Evolutionary conservation across 2,888 invertebrate genomes (phyloP).

Genomic region (Agapostemon virescens): DNA sequence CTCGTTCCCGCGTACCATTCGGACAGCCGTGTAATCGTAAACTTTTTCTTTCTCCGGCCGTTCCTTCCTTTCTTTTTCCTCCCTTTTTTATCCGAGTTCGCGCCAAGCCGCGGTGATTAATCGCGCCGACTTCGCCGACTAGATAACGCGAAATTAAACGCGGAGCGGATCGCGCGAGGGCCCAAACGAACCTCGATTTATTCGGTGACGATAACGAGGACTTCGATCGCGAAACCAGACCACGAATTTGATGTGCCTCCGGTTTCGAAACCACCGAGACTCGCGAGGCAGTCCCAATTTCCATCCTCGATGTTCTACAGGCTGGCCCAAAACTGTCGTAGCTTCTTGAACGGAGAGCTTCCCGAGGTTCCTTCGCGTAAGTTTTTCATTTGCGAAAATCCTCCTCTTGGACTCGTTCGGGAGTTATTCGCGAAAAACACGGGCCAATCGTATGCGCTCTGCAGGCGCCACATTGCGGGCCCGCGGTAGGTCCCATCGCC

Average conservation of each 20-base stretch:
- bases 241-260: conserved; percentile 16
- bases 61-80: conserved; percentile 6
- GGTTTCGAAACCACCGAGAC: background rate
- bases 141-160: conserved; percentile 63
- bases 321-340: no score
- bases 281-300: background rate
- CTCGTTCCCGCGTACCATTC: conserved; percentile 53
- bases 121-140: conserved; percentile 43
- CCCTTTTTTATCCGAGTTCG: conserved; percentile 1
- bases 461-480: no score
- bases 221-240: background rate
- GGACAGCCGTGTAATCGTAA: conserved; percentile 54
- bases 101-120: conserved; percentile 55
- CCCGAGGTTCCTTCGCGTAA: no score
- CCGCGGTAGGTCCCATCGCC: no score
- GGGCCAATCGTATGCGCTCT: no score
- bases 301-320: no score
- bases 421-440: no score
- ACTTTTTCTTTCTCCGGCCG: conserved; percentile 24
- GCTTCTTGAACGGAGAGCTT: no score
- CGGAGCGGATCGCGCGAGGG: conserved; percentile 39
- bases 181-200: conserved; percentile 15
- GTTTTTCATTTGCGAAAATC: no score
- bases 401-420: no score
- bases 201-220: background rate